Percentiles rank a stretch among this genome's conserved stretches.
Evolutionary conservation across 64 coral and sea anemone genomes (phyloP).

Genomic region (Montipora efflorescens): DNA sequence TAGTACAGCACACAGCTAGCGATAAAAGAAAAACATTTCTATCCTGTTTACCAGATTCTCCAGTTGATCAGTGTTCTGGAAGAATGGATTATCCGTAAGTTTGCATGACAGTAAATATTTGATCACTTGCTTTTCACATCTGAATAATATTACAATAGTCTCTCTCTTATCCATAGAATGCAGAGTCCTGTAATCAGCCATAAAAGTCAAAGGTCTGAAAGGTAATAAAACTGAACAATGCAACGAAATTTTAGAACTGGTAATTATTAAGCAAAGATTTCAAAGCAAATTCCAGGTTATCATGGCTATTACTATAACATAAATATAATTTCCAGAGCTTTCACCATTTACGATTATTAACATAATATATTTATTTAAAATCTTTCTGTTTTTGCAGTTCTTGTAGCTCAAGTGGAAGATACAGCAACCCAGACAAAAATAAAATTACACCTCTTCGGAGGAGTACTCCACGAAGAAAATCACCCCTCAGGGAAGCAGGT

Average conservation of each 20-base stretch:
- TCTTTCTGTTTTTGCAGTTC: neutral
- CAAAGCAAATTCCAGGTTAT: no score
- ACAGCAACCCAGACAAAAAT: slow-evolving; percentile 35
- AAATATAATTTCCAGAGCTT: no score
- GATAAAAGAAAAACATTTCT: neutral
- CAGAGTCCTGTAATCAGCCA: slow-evolving; percentile 11
- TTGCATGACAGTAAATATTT: neutral
- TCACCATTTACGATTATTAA: no score
- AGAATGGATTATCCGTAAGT: neutral
- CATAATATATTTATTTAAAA: no score
- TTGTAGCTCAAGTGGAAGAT: slow-evolving; percentile 36
- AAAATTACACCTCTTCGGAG: slow-evolving; percentile 27
- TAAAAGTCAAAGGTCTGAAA: slow-evolving; percentile 19
- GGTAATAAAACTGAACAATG: neutral
- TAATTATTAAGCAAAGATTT: no score
- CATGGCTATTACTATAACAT: no score
- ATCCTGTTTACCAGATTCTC: slow-evolving; percentile 13
- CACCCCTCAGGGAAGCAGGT: slow-evolving; percentile 2
- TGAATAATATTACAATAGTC: neutral
- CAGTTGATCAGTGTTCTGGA: neutral
- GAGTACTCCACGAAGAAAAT: slow-evolving; percentile 16
- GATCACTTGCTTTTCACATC: neutral
- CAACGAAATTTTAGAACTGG: neutral
- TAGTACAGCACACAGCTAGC: neutral
- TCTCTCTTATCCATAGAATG: neutral